These are phyloP conservation scores for Nasonia giraulti DNA, from an alignment of 1,140 invertebrate species.

Conservation along the genomic window DNA sequence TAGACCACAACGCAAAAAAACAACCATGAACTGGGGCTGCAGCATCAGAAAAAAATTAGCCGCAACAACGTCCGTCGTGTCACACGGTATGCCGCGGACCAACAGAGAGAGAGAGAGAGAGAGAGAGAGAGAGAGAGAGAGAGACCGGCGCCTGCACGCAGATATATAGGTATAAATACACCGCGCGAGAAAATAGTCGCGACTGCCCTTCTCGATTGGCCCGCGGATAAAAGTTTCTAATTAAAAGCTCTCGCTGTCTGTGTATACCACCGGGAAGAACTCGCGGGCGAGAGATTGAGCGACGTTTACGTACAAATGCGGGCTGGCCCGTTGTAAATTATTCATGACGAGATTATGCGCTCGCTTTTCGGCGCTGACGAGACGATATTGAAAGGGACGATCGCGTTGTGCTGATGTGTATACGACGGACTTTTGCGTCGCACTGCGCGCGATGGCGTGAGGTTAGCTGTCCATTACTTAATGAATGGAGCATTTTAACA, in stretches of 20 bases:
- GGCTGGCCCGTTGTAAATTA: constrained; percentile 23
- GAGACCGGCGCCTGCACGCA: neutral
- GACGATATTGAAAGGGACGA: constrained; percentile 1
- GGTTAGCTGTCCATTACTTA: neutral
- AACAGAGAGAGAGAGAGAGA: neutral
- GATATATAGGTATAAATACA: neutral
- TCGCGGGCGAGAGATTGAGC: neutral
- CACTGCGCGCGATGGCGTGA: neutral
- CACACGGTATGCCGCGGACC: neutral
- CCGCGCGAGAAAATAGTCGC: neutral
- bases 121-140: neutral
- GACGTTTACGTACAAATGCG: constrained; percentile 37
- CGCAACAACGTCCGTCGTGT: neutral
- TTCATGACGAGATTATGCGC: constrained; percentile 35
- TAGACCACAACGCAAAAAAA: neutral
- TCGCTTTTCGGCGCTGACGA: neutral
- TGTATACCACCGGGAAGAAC: neutral
- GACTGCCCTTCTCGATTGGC: neutral
- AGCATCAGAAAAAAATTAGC: neutral
- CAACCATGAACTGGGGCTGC: neutral
- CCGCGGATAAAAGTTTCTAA: neutral
- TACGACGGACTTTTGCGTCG: neutral
- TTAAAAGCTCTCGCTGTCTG: neutral
- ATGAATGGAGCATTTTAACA: neutral
- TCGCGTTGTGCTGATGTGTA: neutral